Conservation (phyloP, 64 coral and sea anemone genomes). For the Acropora yongei region DNA sequence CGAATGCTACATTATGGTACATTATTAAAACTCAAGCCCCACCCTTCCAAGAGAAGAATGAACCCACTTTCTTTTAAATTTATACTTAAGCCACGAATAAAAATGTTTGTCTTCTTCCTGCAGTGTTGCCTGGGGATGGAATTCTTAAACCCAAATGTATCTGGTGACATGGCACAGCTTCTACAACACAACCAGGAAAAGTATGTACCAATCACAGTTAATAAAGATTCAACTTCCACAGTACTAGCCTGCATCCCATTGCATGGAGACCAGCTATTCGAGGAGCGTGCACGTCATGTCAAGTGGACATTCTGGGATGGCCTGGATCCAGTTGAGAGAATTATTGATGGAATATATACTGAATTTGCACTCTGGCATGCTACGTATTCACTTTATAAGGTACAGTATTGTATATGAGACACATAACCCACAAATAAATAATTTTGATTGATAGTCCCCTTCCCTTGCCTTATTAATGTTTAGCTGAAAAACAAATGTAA, state of each 20-base stretch:
- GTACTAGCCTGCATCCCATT: conserved; percentile 47
- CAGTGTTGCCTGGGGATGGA: conserved; percentile 62
- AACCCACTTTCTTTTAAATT: not conserved
- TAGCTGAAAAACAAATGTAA: not conserved
- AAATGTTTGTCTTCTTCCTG: conserved; percentile 31
- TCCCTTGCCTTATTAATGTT: conserved; percentile 7
- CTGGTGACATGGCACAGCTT: conserved; percentile 62
- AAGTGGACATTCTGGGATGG: no score
- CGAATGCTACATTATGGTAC: no score
- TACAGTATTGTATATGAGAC: no score
- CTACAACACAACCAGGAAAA: conserved; percentile 63
- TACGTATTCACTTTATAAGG: conserved; percentile 28
- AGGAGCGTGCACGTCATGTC: no score
- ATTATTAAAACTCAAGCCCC: no score
- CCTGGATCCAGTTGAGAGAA: no score
- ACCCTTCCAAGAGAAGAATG: not conserved
- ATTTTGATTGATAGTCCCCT: not conserved
- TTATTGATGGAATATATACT: no score
- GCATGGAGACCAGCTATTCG: conserved; percentile 18
- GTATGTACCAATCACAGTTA: conserved; percentile 30
- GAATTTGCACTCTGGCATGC: conserved; percentile 40
- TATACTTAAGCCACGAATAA: conserved; percentile 8
- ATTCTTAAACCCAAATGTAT: conserved; percentile 58
- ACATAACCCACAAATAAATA: no score
- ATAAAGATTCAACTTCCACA: conserved; percentile 24